These are phyloP conservation scores for Balaeniceps rex DNA, from an alignment of 2,113 vertebrate species.

Conservation along the genomic window DNA sequence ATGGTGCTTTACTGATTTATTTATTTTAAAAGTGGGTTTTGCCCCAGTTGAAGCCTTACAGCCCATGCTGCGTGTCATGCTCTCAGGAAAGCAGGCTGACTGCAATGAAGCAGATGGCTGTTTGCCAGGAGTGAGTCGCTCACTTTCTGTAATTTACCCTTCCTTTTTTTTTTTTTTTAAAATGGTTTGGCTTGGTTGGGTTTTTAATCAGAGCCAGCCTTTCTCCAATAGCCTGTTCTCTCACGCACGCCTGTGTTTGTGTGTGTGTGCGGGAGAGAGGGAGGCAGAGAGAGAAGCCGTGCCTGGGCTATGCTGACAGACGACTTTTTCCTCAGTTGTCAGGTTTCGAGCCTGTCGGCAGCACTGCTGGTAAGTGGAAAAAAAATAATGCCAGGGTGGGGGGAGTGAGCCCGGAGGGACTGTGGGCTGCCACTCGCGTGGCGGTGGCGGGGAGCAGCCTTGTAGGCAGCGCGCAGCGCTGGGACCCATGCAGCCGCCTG, in stretches of 20 bases:
- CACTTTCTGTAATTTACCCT: not conserved
- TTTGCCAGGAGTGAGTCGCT: not conserved
- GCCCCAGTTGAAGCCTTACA: not conserved
- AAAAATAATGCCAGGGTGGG: not conserved
- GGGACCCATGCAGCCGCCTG: not conserved
- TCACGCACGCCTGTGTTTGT: not conserved
- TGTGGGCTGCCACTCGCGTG: not conserved
- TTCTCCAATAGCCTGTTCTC: not conserved
- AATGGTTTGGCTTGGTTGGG: not conserved
- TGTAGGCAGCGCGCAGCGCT: not conserved
- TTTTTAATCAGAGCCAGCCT: not conserved
- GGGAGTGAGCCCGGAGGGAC: not conserved
- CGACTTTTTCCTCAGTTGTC: conserved; percentile 57
- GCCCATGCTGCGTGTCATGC: fast-evolving
- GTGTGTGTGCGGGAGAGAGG: not conserved
- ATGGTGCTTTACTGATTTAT: not conserved
- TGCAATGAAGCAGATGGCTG: not conserved
- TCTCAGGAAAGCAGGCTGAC: not conserved
- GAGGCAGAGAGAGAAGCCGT: not conserved
- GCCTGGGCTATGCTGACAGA: conserved; percentile 32
- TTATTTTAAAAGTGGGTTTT: not conserved
- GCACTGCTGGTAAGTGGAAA: conserved; percentile 50
- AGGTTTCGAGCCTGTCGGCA: conserved; percentile 50
- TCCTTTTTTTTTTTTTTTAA: not conserved
- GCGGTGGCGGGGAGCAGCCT: fast-evolving